Evolutionary conservation across 92 coral and sea anemone species (phyloP).

Genomic region (Siderastrea radians): DNA sequence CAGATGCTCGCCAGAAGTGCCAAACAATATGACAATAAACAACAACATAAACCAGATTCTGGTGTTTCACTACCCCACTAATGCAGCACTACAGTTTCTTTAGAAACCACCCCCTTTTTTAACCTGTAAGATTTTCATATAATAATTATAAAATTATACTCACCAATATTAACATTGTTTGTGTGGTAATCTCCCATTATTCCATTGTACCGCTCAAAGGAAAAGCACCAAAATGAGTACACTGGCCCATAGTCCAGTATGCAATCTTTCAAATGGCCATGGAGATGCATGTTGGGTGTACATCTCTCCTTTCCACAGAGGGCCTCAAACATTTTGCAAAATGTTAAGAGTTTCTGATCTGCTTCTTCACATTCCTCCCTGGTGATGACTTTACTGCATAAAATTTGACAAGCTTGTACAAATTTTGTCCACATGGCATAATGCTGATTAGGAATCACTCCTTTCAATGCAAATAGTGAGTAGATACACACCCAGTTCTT

Average conservation of each 20-base stretch:
- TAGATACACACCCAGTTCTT: no score
- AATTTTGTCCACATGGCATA: slow-evolving; percentile 56
- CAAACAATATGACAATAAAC: no score
- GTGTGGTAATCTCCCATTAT: slow-evolving; percentile 57
- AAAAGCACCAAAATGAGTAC: slow-evolving; percentile 56
- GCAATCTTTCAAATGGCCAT: slow-evolving; percentile 58
- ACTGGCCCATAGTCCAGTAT: slow-evolving; percentile 61
- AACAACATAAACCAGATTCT: no score
- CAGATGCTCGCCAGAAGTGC: no score
- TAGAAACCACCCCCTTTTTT: no score
- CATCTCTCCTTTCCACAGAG: neutral
- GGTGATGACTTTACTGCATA: slow-evolving; percentile 48
- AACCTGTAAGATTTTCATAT: no score
- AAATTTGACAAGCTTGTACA: slow-evolving; percentile 48
- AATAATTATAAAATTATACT: neutral
- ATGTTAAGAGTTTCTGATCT: slow-evolving; percentile 20
- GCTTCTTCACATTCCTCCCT: slow-evolving; percentile 45
- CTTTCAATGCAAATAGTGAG: no score
- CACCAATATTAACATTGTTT: slow-evolving; percentile 57
- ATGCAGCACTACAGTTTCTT: no score
- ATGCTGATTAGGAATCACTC: neutral
- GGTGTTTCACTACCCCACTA: no score
- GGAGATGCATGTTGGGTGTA: slow-evolving; percentile 70
- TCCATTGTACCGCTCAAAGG: slow-evolving; percentile 66
- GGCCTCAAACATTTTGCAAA: no score